Percentiles rank a stretch among this genome's conserved stretches.
Conservation (phyloP, 2,113 vertebrate species). For the Sardina pilchardus region DNA sequence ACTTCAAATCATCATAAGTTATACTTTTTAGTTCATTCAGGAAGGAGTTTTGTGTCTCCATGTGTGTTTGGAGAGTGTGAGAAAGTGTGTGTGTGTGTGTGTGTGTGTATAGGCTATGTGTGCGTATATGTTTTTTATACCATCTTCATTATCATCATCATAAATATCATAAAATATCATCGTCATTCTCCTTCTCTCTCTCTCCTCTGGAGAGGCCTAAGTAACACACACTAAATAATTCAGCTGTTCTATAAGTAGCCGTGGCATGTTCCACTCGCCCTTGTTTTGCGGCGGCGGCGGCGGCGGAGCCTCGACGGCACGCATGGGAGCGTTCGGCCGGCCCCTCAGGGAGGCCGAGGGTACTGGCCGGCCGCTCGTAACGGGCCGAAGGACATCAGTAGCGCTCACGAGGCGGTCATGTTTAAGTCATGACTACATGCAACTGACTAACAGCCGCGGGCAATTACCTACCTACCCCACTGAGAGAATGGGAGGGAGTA, state of each 20-base stretch:
- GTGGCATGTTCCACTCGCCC: background rate
- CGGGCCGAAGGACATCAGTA: background rate
- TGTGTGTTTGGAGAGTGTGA: background rate
- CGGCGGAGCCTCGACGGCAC: background rate
- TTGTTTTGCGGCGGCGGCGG: background rate
- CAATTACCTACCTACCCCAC: background rate
- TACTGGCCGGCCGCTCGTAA: background rate
- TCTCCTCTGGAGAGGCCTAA: background rate
- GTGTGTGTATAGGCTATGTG: background rate
- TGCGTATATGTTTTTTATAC: too few relatives aligned
- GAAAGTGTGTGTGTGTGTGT: background rate
- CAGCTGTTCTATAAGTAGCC: background rate
- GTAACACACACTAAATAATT: background rate
- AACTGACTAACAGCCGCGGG: background rate
- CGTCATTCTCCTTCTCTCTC: background rate
- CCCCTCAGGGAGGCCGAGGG: background rate
- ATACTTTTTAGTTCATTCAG: background rate
- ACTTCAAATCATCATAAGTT: background rate
- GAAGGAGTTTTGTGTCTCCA: background rate
- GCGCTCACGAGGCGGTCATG: slow-evolving; percentile 4
- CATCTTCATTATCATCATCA: background rate
- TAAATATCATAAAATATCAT: background rate
- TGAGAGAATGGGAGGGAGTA: slow-evolving; percentile 5
- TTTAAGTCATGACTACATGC: slow-evolving; percentile 31
- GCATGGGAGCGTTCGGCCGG: background rate